These are phyloP conservation scores for Schizaphis graminum DNA, from an alignment of 2,888 invertebrate species.

Conservation along the genomic window DNA sequence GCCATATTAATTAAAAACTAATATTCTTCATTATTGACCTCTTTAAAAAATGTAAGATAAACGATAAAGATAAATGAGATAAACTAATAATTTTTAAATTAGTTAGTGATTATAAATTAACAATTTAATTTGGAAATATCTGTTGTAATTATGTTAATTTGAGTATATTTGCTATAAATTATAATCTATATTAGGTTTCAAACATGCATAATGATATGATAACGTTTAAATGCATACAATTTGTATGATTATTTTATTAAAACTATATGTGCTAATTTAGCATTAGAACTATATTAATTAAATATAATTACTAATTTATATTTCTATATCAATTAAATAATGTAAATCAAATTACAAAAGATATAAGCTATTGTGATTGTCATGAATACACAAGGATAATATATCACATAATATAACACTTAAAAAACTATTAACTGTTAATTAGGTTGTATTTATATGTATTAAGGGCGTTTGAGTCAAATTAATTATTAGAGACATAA, in stretches of 20 bases:
- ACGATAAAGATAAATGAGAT: too few relatives aligned
- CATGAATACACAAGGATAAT: not conserved
- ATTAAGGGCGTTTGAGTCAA: not conserved
- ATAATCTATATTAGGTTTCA: not conserved
- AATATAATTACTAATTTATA: not conserved
- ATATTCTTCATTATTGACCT: not conserved
- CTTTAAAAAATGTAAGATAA: not conserved
- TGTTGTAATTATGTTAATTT: not conserved
- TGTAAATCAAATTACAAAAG: not conserved
- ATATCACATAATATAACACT: not conserved
- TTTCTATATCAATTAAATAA: not conserved
- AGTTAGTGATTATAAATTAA: not conserved
- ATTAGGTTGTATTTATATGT: not conserved
- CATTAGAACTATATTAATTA: not conserved
- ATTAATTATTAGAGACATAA: not conserved
- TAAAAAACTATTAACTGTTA: not conserved
- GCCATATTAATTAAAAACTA: constrained; percentile 11
- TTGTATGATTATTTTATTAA: not conserved
- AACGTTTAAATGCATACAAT: not conserved
- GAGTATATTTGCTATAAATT: not conserved
- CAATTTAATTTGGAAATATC: not conserved
- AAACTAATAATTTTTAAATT: not conserved
- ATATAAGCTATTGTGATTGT: not conserved
- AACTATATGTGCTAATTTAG: not conserved
- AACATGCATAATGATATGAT: not conserved